Conservation (phyloP, 2,888 invertebrate genomes). For the Hirudinaria manillensis region DNA sequence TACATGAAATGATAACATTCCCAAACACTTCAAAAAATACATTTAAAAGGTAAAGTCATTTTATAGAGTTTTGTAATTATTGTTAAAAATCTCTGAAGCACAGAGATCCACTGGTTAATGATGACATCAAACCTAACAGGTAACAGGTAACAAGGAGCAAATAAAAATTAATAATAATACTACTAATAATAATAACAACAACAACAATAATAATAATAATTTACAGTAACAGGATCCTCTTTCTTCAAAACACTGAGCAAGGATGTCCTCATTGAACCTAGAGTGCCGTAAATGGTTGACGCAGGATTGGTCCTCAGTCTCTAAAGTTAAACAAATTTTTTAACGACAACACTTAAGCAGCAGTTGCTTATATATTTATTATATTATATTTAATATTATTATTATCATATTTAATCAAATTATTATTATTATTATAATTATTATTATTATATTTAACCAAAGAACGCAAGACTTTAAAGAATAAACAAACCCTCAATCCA, state of each 20-base stretch:
- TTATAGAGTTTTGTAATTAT: too few species aligned
- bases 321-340: background rate
- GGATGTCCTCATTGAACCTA: background rate
- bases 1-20: background rate
- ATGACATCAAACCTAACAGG: background rate
- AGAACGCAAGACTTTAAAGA: background rate
- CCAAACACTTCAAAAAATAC: too few species aligned
- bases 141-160: background rate
- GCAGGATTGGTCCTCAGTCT: slow-evolving; percentile 25
- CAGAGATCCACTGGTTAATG: too few species aligned
- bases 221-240: slow-evolving; percentile 17
- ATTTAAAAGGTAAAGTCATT: too few species aligned
- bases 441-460: background rate
- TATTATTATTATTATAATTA: background rate
- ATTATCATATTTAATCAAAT: background rate
- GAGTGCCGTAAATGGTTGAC: slow-evolving; percentile 3
- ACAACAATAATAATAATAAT: background rate
- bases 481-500: background rate
- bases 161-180: slow-evolving; percentile 1
- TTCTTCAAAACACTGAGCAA: slow-evolving; percentile 20
- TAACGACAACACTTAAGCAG: too few species aligned
- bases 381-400: too few species aligned
- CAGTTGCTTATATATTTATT: too few species aligned
- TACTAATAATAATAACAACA: background rate
- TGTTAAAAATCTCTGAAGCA: too few species aligned